Percentiles rank a stretch among this genome's conserved stretches.
Conservation (phyloP, 2,113 vertebrate species). For the Meles meles region DNA sequence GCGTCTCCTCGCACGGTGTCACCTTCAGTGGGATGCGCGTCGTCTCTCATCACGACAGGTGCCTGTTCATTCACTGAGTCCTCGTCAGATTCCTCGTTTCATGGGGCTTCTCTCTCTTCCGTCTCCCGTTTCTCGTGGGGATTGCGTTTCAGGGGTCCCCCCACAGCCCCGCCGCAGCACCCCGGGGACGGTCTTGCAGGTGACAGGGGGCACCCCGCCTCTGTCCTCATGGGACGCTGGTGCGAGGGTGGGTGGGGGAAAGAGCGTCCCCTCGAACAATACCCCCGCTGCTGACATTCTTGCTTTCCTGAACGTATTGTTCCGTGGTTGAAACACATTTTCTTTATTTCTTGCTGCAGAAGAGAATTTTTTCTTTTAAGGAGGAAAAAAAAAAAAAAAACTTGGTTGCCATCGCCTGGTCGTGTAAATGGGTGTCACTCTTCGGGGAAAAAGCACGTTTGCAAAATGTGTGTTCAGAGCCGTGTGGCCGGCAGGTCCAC, state of each 20-base stretch:
- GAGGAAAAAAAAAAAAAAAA: neutral
- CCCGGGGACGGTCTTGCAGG: rapidly evolving
- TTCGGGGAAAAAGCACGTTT: neutral
- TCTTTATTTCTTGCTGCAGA: neutral
- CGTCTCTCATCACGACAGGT: neutral
- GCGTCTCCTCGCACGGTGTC: neutral
- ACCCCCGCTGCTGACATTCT: rapidly evolving
- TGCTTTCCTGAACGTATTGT: rapidly evolving
- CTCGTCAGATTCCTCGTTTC: neutral
- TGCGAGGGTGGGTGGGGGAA: rapidly evolving
- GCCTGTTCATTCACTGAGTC: neutral
- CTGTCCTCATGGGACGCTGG: neutral
- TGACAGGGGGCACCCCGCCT: neutral
- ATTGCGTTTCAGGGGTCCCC: neutral
- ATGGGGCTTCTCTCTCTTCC: neutral
- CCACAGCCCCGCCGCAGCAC: neutral
- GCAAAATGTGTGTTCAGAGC: neutral
- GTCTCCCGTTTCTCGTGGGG: rapidly evolving
- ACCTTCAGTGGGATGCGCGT: neutral
- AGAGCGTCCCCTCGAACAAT: rapidly evolving
- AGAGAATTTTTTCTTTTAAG: neutral
- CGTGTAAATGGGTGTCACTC: rapidly evolving
- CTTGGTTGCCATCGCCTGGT: rapidly evolving
- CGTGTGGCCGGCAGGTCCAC: rapidly evolving
- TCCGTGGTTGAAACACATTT: neutral